Conservation (phyloP, 2,888 invertebrate species). For the Ctena decussata region DNA sequence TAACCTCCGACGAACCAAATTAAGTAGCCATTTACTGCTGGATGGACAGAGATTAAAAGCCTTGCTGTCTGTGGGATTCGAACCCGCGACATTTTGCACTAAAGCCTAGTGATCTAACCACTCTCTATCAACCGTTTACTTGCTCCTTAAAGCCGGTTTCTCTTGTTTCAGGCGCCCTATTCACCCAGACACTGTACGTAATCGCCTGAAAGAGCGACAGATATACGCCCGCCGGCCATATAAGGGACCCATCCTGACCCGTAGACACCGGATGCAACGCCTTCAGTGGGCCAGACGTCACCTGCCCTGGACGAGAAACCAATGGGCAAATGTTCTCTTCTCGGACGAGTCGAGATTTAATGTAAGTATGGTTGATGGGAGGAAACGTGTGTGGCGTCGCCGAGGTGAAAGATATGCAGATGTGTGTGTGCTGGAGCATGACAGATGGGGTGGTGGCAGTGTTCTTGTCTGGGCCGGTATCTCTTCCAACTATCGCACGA, state of each 20-base stretch:
- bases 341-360: slow-evolving; percentile 38
- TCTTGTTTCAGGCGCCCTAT: slow-evolving; percentile 6
- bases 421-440: slow-evolving; percentile 21
- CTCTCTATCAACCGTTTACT: too few relatives aligned
- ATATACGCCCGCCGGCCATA: slow-evolving; percentile 14
- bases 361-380: slow-evolving; percentile 11
- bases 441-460: slow-evolving; percentile 48
- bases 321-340: slow-evolving; percentile 30
- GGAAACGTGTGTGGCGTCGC: slow-evolving; percentile 21
- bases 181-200: slow-evolving; percentile 5
- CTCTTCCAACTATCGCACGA: too few relatives aligned
- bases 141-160: too few relatives aligned
- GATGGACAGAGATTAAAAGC: too few relatives aligned
- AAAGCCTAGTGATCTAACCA: too few relatives aligned
- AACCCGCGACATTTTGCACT: too few relatives aligned
- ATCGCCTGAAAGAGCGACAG: slow-evolving; percentile 10
- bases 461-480: slow-evolving; percentile 50
- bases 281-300: neutral
- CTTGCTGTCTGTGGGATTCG: too few relatives aligned
- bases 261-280: neutral
- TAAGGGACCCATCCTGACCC: neutral
- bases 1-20: too few relatives aligned
- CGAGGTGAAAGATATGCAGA: slow-evolving; percentile 19
- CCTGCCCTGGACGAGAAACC: neutral
- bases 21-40: too few relatives aligned